Evolutionary conservation across 2,113 vertebrate genomes (phyloP), one percentile per base, ranked within the genome.

Genomic region (Rhinolophus sinicus): DNA sequence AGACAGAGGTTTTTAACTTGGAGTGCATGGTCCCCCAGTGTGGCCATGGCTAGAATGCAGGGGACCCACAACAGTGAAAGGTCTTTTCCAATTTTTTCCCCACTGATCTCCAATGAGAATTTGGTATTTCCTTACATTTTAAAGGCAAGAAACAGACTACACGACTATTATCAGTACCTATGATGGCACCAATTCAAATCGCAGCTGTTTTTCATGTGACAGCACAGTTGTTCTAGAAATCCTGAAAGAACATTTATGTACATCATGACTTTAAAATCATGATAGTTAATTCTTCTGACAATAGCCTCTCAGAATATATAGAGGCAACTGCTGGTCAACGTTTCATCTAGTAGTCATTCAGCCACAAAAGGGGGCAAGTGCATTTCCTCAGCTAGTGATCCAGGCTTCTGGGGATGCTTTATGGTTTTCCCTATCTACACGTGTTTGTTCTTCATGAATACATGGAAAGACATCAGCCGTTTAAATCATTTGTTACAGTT

Each of bases 401-500:
- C 15, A 60, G 80, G 52, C 2, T 2, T 3, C 3, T 7, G 15
- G 19, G 19, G 38, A 58, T n/a, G 22, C 44, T 58, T 54, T 24
- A 4, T 2, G 38, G 35, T 14, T 24, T 62, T 64, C 67, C 35
- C 54, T 52, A 5, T 24, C 8, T 30, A 35, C 0, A 11, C 15
- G 14, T 35, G n/a, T 14, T 60, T 80, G 14, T 62, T 90, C 30
- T 90, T 91, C 47, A 40, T 40, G 40, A 28, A 16, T 22, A n/a
- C 33, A 35, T 1, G 8, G 70, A 52, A 92, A 56, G 5, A 40
- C 88, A 28, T 13, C 18, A 30, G 10, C 8, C 70, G 75, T 40
- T 88, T 28, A 85, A 90, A 90, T 90, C 16, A 70, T 26, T 89
- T 67, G 62, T 70, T 72, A 56, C 0, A 76, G 35, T 76, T 95